These are phyloP conservation scores for Megamerina dolium DNA, from an alignment of 2,888 invertebrate genomes.

Conservation along the genomic window DNA sequence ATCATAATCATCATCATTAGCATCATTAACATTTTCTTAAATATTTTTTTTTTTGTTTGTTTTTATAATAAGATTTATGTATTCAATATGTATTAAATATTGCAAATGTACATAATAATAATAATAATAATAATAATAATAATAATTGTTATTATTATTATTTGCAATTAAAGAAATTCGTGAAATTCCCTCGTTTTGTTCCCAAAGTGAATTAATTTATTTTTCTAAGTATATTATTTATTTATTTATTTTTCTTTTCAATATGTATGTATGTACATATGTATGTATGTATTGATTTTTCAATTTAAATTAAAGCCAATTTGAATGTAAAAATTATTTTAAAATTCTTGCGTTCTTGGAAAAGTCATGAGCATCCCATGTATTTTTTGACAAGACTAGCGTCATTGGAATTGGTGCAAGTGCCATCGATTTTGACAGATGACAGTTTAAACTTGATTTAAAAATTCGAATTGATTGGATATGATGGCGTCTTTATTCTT, in stretches of 20 bases:
- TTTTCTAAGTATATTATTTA: conserved; percentile 2
- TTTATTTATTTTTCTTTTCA: conserved; percentile 7
- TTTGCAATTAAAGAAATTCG: conserved; percentile 38
- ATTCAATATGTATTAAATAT: too few relatives aligned
- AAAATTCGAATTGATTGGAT: too few relatives aligned
- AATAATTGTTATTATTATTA: conserved; percentile 18
- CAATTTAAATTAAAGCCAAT: conserved; percentile 22
- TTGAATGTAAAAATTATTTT: conserved; percentile 22
- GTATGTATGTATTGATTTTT: conserved; percentile 8
- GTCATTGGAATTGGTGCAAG: too few relatives aligned
- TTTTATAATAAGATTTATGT: neutral
- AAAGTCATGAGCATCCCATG: too few relatives aligned
- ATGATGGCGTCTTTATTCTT: too few relatives aligned
- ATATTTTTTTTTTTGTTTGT: conserved; percentile 7
- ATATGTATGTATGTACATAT: conserved; percentile 10
- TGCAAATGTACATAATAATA: too few relatives aligned
- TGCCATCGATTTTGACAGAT: too few relatives aligned
- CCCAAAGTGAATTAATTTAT: conserved; percentile 25
- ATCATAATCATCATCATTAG: neutral
- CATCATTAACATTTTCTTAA: neutral
- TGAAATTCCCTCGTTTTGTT: conserved; percentile 47
- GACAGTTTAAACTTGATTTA: too few relatives aligned
- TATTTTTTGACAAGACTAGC: too few relatives aligned
- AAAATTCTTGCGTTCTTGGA: conserved; percentile 18
- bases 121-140: too few relatives aligned